These are phyloP conservation scores for Proctacanthus coquilletti DNA, from an alignment of 1,140 invertebrate genomes.

Conservation along the genomic window DNA sequence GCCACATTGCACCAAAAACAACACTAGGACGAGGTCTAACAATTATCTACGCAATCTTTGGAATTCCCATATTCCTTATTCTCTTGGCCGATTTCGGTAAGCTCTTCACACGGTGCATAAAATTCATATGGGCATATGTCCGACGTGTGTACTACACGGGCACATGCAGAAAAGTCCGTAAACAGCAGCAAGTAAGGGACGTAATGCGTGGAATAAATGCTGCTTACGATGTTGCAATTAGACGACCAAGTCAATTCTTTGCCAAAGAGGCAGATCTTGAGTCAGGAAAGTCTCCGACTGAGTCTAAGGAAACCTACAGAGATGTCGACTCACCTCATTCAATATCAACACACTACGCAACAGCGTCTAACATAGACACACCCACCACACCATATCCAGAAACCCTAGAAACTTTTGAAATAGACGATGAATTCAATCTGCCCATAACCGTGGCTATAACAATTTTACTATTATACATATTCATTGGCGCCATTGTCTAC, in stretches of 20 bases:
- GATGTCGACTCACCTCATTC: slow-evolving; percentile 15
- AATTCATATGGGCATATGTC: slow-evolving; percentile 85
- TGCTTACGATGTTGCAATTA: slow-evolving; percentile 59
- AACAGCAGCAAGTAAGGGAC: slow-evolving; percentile 59
- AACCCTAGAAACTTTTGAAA: slow-evolving; percentile 44
- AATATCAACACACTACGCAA: slow-evolving; percentile 9
- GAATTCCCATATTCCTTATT: slow-evolving; percentile 85
- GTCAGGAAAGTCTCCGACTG: background rate
- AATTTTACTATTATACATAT: slow-evolving; percentile 69
- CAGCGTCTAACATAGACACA: slow-evolving; percentile 17
- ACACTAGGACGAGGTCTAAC: slow-evolving; percentile 67
- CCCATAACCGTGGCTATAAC: slow-evolving; percentile 73
- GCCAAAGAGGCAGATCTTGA: slow-evolving; percentile 30
- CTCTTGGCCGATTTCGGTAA: slow-evolving; percentile 86
- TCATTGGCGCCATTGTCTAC: slow-evolving; percentile 66
- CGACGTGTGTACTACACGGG: slow-evolving; percentile 73
- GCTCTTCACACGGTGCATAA: slow-evolving; percentile 78
- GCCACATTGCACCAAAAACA: slow-evolving; percentile 81
- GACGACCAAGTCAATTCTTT: slow-evolving; percentile 53
- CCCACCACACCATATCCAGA: slow-evolving; percentile 43
- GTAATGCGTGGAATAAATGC: slow-evolving; percentile 67
- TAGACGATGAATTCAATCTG: slow-evolving; percentile 88
- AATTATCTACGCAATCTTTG: slow-evolving; percentile 86
- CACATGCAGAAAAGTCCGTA: slow-evolving; percentile 60
- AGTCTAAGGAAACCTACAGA: too few relatives aligned